These are phyloP conservation scores for Benthosema pterotum DNA, from an alignment of 2,797 vertebrate species.

Conservation along the genomic window DNA sequence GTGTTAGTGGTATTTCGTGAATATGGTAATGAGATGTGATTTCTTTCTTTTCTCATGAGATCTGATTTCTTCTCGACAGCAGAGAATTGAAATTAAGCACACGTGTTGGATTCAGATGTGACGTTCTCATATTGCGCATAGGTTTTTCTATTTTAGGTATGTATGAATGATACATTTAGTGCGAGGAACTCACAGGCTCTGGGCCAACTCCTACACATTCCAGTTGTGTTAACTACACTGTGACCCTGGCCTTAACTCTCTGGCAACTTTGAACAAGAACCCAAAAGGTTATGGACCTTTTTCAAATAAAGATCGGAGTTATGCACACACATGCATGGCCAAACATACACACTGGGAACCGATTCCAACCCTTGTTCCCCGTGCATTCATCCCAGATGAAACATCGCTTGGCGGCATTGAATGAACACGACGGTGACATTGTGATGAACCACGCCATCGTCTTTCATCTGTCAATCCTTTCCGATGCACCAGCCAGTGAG, in stretches of 20 bases:
- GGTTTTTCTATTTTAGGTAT: constrained; percentile 64
- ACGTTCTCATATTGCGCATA: constrained; percentile 61
- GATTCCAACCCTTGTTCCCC: background rate
- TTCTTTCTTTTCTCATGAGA: too few species aligned
- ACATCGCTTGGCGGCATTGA: background rate
- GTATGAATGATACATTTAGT: constrained; percentile 69
- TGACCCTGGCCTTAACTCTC: constrained; percentile 47
- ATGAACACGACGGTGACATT: constrained; percentile 1
- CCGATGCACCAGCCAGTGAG: too few species aligned
- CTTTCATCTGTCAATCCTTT: too few species aligned
- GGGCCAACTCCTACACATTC: constrained; percentile 62
- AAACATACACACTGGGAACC: constrained; percentile 22
- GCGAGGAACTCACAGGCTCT: constrained; percentile 48
- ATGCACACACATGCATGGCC: constrained; percentile 31
- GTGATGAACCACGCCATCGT: too few species aligned
- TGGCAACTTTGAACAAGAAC: constrained; percentile 65
- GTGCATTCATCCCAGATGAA: background rate
- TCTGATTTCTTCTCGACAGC: too few species aligned
- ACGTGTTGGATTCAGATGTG: constrained; percentile 54
- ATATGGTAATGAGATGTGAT: too few species aligned
- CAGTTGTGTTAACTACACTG: constrained; percentile 53
- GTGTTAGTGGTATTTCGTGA: too few species aligned
- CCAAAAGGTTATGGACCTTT: constrained; percentile 54
- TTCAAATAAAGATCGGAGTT: constrained; percentile 49
- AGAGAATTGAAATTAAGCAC: constrained; percentile 30